Evolutionary conservation across 2,113 vertebrate species (phyloP).

Genomic region (Callospermophilus lateralis): DNA sequence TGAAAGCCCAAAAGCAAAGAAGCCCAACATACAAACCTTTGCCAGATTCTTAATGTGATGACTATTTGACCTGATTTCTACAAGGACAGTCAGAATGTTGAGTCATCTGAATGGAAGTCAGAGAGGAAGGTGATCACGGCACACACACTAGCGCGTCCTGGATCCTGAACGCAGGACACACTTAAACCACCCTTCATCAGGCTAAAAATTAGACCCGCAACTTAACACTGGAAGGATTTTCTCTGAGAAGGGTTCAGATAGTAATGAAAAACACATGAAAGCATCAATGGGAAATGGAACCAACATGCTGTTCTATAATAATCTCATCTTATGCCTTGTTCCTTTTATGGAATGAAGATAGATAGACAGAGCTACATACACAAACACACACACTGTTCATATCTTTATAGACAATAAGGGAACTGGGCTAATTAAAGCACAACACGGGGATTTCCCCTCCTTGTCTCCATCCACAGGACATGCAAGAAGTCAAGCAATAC

Average conservation of each 20-base stretch:
- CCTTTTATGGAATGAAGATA: neutral
- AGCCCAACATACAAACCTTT: neutral
- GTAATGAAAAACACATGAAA: constrained; percentile 1
- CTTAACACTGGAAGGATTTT: constrained; percentile 14
- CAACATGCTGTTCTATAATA: neutral
- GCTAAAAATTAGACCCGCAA: neutral
- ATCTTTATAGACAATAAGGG: neutral
- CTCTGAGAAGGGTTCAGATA: neutral
- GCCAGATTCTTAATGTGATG: neutral
- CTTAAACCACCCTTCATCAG: neutral
- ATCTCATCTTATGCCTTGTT: neutral
- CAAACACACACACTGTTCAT: neutral
- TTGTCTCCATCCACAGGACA: neutral
- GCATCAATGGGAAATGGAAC: neutral
- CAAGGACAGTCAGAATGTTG: neutral
- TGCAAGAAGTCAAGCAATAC: constrained; percentile 34
- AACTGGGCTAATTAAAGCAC: neutral
- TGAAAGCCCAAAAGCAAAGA: neutral
- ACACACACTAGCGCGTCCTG: neutral
- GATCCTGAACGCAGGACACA: neutral
- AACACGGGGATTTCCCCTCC: constrained; percentile 34
- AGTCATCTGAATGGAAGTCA: neutral
- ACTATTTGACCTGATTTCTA: neutral
- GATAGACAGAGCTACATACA: neutral
- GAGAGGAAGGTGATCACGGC: neutral